Evolutionary conservation across 2,888 invertebrate genomes (phyloP), one percentile per base, ranked within the genome.

Genomic region (Acronicta alni): DNA sequence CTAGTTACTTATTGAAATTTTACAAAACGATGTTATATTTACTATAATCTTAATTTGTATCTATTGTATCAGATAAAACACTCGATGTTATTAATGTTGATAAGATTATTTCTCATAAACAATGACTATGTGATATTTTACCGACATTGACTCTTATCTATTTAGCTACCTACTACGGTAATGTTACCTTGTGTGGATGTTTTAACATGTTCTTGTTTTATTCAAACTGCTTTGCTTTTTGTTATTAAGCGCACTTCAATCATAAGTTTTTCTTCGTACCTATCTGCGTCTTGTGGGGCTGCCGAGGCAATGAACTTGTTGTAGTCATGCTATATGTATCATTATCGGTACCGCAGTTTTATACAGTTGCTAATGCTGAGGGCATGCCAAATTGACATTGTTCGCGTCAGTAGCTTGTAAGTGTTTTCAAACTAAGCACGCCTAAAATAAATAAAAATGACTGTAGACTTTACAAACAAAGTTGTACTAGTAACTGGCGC

Each of bases 401-500:
- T 30, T 30, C 16, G 12, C 4, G 17, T 16, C 45, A 32, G 39
- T 55, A 37, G 35, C 16, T 14, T 15, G 14, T 10, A 37, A 23
- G 16, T 38, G 16, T 18, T 30, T 26, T 10, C 3, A 3, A 3
- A 20, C n/a, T 15, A 14, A 16, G 37, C 37, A 46, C 46, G 37
- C 18, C 5, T 20, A 15, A 14, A 37, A 46, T 20, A 35, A 35
- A 18, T 37, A 16, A 15, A 2, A 2, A 45, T 38, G 41, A 26
- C 32, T 3, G 15, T 20, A 12, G 65, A 79, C 51, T 84, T 85
- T 48, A 52, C 75, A 0, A 60, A 72, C 20, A 84, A 84, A 75
- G 82, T 84, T 0, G 83, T 83, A 41, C 42, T 86, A 15, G 80
- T 86, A 41, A 86, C 83, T 0, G 86, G 86, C n/a, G 85, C 84